These are phyloP conservation scores for Oryzias woworae DNA, from an alignment of 2,113 vertebrate genomes.

Conservation along the genomic window DNA sequence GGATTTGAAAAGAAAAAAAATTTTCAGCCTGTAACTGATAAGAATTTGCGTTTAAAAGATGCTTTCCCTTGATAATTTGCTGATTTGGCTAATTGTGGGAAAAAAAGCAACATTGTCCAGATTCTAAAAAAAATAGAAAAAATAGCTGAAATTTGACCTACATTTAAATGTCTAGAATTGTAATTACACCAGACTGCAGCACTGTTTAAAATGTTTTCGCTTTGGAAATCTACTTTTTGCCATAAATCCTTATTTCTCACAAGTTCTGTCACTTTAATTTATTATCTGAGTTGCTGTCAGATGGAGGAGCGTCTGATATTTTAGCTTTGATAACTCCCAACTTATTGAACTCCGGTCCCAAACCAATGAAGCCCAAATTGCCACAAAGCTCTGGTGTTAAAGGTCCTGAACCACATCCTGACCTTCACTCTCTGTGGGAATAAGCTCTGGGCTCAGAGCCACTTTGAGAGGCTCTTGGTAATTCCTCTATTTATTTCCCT, in stretches of 20 bases:
- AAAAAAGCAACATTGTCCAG: no score
- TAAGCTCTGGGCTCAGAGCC: slow-evolving; percentile 47
- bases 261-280: slow-evolving; percentile 1
- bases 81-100: no score
- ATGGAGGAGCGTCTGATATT: slow-evolving; percentile 9
- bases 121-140: no score
- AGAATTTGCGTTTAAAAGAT: no score
- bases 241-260: not conserved
- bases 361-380: slow-evolving; percentile 46
- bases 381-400: slow-evolving; percentile 27
- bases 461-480: slow-evolving; percentile 59
- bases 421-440: slow-evolving; percentile 23
- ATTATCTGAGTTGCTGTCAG: not conserved
- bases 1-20: no score
- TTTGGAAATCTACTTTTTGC: no score
- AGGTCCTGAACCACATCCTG: slow-evolving; percentile 49
- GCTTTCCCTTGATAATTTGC: no score
- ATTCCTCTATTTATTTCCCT: slow-evolving; percentile 60
- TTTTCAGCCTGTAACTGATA: no score
- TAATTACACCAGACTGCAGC: no score
- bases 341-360: slow-evolving; percentile 27
- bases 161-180: no score
- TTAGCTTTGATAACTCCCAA: slow-evolving; percentile 1
- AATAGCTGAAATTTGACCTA: no score
- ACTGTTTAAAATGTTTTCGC: no score